A percentile compares a stretch with the other conserved stretches of the same genome.
Conservation (phyloP, 2,797 vertebrate species). For the Phrynocephalus vlangalii region DNA sequence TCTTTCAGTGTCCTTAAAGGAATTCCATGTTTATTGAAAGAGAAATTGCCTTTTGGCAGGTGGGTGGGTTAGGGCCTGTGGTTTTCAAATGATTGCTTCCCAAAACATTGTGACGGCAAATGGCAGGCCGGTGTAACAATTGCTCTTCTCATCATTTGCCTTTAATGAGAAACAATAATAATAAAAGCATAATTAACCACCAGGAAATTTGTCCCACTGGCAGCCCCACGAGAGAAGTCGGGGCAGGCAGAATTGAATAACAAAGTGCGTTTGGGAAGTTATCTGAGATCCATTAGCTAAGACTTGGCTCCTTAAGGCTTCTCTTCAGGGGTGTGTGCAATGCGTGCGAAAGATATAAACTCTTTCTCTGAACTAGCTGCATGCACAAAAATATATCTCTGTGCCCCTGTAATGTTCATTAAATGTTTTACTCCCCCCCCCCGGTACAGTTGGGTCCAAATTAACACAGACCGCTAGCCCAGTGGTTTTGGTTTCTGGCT, state of each 20-base stretch:
- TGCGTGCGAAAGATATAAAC: background rate
- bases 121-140: background rate
- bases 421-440: background rate
- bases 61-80: background rate
- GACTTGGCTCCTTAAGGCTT: background rate
- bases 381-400: background rate
- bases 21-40: background rate
- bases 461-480: too few species aligned
- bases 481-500: too few species aligned
- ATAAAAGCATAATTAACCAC: constrained; percentile 19
- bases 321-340: background rate
- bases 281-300: constrained; percentile 6
- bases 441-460: background rate
- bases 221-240: background rate
- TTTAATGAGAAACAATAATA: constrained; percentile 2
- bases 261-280: background rate
- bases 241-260: background rate
- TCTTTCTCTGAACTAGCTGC: background rate
- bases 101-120: background rate
- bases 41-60: background rate
- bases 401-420: background rate
- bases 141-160: background rate
- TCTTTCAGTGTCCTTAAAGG: background rate
- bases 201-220: constrained; percentile 2
- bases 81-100: background rate